Evolutionary conservation across 2,113 vertebrate genomes (phyloP), one percentile per base, ranked within the genome.

Genomic region (Prolemur simus): DNA sequence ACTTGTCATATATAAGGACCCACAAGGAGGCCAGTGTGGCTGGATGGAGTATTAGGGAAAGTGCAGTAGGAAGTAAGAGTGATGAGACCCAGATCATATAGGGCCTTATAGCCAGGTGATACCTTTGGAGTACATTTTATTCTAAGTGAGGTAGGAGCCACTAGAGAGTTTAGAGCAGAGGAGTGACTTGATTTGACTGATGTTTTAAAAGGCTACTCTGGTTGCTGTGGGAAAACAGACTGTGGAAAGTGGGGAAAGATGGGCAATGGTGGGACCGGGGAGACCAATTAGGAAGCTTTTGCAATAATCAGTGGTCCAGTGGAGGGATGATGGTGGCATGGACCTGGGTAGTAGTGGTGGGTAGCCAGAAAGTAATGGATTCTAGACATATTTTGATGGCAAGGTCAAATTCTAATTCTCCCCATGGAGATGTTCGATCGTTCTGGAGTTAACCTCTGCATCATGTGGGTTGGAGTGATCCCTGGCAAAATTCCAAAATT

Each of bases 401-500:
- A 82, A 42, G 23, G 27, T 78, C 13, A 37, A 60, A 71, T 87
- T 71, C 45, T 84, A 2, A 74, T 66, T 80, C 29, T 58, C 68
- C 34, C 63, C 37, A 0, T 83, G 83, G 64, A 78, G 45, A 42
- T 87, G 42, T 71, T 76, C 78, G 66, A 77, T 92, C 82, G 91
- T 42, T 84, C 25, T 87, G 39, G 45, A 73, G 54, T 82, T 95
- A 90, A 49, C 42, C 1, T 78, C 29, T 86, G 54, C 60, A 29
- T 73, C 32, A 58, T 14, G 2, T 49, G 63, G 39, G 54, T 21
- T 88, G 80, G 87, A 94, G 17, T 66, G 81, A 90, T 87, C 68
- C 34, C 21, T 90, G 34, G 68, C 87, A 64, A 69, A 96, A 96
- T 91, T 94, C 49, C 71, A 58, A 91, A 91, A 87, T 39, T 29